These are phyloP conservation scores for Polypterus senegalus DNA, from an alignment of 2,113 vertebrate genomes.

Conservation along the genomic window DNA sequence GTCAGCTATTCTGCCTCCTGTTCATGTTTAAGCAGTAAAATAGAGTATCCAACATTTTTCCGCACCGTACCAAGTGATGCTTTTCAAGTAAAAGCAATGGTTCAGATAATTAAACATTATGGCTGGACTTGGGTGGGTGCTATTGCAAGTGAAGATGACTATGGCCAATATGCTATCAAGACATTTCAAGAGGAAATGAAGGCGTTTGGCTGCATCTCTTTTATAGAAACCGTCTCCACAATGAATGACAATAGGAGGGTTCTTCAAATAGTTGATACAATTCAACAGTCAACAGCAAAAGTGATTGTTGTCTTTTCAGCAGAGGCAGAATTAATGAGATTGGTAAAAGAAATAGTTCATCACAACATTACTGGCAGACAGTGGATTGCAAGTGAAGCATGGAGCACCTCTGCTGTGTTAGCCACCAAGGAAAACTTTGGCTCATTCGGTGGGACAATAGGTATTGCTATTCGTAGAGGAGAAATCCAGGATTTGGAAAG, in stretches of 20 bases:
- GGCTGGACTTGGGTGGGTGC: conserved; percentile 19
- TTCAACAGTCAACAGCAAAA: conserved; percentile 5
- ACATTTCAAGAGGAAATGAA: conserved; percentile 7
- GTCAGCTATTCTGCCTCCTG: background rate
- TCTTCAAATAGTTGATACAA: conserved; percentile 6
- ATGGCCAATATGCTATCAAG: conserved; percentile 11
- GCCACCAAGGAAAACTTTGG: background rate
- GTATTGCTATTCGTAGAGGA: background rate
- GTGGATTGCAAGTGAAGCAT: too few relatives aligned
- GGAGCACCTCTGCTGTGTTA: conserved; percentile 4
- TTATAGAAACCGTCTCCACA: conserved; percentile 1
- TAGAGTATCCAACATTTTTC: conserved; percentile 12
- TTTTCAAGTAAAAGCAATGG: conserved; percentile 8
- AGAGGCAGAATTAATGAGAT: conserved; percentile 3
- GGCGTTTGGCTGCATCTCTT: conserved; percentile 6
- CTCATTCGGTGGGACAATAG: background rate
- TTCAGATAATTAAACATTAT: conserved; percentile 10
- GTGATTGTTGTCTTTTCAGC: conserved; percentile 12
- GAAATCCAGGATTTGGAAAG: conserved; percentile 2
- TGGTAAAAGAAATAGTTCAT: conserved; percentile 8
- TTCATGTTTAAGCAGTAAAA: conserved; percentile 2
- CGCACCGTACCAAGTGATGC: conserved; percentile 12
- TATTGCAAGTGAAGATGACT: conserved; percentile 12
- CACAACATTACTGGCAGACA: too few relatives aligned
- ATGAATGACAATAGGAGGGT: background rate